Conservation (phyloP, 2,888 invertebrate species). For the Rhopalosiphum nymphaeae region DNA sequence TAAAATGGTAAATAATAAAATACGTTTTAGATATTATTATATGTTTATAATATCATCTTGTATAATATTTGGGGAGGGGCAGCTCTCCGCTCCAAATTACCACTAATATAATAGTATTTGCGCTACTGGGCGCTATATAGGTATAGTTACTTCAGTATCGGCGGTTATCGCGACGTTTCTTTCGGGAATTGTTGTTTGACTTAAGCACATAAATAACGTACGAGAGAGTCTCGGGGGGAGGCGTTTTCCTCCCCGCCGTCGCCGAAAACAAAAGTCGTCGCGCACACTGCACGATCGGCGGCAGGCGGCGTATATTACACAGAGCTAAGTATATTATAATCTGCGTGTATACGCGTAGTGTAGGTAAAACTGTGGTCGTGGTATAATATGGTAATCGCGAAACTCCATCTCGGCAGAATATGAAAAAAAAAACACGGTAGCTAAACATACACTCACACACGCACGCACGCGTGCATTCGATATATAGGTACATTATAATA, state of each 20-base stretch:
- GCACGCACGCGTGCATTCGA: not conserved
- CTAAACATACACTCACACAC: not conserved
- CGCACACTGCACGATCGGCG: not conserved
- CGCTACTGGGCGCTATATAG: not conserved
- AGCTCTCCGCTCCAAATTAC: not conserved
- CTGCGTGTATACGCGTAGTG: not conserved
- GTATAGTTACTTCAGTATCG: not conserved
- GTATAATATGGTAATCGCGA: constrained; percentile 38
- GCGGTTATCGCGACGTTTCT: not conserved
- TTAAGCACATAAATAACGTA: not conserved
- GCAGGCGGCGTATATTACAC: not conserved
- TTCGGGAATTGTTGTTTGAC: not conserved
- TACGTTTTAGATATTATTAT: not conserved
- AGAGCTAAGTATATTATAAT: not conserved
- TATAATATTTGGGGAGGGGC: not conserved
- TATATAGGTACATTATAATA: not conserved
- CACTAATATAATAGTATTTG: not conserved
- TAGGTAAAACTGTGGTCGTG: not conserved
- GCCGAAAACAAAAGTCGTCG: constrained; percentile 10
- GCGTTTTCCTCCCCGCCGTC: not conserved
- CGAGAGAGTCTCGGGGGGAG: not conserved
- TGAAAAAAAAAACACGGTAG: constrained; percentile 52
- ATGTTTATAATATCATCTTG: not conserved
- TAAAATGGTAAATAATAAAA: not conserved
- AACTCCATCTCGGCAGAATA: constrained; percentile 39